These are phyloP conservation scores for Fregata magnificens DNA, from an alignment of 2,113 vertebrate species.

Conservation along the genomic window DNA sequence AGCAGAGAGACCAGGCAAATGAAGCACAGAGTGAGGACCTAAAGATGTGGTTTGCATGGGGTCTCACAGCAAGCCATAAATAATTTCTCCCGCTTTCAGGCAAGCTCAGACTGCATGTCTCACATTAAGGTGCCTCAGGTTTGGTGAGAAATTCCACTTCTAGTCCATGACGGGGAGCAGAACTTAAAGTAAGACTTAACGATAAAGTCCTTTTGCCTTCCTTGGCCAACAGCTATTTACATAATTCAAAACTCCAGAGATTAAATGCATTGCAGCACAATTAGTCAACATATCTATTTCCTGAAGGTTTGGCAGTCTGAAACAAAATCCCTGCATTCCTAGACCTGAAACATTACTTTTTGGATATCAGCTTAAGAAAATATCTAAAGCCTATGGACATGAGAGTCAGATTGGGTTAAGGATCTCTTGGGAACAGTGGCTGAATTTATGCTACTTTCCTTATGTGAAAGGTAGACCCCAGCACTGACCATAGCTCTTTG, in stretches of 20 bases:
- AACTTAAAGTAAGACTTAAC: neutral
- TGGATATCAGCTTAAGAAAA: neutral
- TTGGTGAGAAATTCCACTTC: neutral
- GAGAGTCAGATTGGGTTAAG: neutral
- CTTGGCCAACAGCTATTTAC: neutral
- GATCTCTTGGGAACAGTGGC: neutral
- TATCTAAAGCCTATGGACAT: neutral
- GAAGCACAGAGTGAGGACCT: neutral
- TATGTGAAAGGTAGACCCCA: neutral
- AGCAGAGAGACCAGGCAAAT: neutral
- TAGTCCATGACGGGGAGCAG: rapidly evolving
- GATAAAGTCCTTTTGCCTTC: neutral
- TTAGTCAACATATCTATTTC: neutral
- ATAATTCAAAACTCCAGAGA: neutral
- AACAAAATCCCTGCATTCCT: neutral
- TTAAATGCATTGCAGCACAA: neutral
- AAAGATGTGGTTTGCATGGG: neutral
- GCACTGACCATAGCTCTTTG: neutral
- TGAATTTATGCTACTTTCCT: neutral
- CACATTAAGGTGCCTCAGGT: neutral
- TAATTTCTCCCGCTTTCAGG: neutral
- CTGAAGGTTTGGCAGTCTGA: neutral
- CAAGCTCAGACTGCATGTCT: neutral
- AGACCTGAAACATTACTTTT: neutral
- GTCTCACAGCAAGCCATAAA: neutral